These are phyloP conservation scores for Beroe forskalii DNA, from an alignment of 37 sponge, comb jelly and placozoan genomes.

Conservation along the genomic window DNA sequence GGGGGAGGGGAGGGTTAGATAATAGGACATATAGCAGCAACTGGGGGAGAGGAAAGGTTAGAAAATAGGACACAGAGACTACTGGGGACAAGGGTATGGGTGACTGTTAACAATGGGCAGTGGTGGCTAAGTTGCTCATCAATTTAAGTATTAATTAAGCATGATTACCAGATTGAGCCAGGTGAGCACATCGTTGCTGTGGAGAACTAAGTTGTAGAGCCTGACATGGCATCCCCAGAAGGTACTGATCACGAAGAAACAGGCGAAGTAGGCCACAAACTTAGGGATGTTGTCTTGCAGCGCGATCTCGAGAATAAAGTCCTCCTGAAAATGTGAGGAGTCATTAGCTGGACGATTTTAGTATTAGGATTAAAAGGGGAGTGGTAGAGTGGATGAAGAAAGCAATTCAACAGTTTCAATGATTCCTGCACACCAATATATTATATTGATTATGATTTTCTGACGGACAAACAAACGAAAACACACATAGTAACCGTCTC, in stretches of 20 bases:
- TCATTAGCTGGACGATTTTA: background rate
- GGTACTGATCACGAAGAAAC: constrained; percentile 60
- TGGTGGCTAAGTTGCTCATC: too few relatives aligned
- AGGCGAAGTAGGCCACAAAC: constrained; percentile 64
- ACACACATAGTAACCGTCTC: background rate
- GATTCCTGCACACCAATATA: too few relatives aligned
- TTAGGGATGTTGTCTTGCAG: constrained; percentile 23
- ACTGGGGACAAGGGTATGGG: too few relatives aligned
- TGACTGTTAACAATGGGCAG: too few relatives aligned
- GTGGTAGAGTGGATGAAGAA: too few relatives aligned
- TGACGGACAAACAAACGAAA: background rate
- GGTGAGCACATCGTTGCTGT: constrained; percentile 62
- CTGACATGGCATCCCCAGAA: constrained; percentile 60
- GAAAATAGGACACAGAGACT: too few relatives aligned
- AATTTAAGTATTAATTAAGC: too few relatives aligned
- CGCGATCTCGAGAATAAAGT: background rate
- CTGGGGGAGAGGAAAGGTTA: too few relatives aligned
- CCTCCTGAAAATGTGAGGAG: background rate
- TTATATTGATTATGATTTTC: too few relatives aligned
- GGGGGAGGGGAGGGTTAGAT: too few relatives aligned
- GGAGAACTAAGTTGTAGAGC: constrained; percentile 20
- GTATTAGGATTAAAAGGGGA: background rate
- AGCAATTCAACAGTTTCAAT: too few relatives aligned
- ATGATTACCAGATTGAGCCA: constrained; percentile 62
- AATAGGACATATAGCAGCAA: too few relatives aligned